These are phyloP conservation scores for Clivina fossor DNA, from an alignment of 2,888 invertebrate genomes.

Conservation along the genomic window DNA sequence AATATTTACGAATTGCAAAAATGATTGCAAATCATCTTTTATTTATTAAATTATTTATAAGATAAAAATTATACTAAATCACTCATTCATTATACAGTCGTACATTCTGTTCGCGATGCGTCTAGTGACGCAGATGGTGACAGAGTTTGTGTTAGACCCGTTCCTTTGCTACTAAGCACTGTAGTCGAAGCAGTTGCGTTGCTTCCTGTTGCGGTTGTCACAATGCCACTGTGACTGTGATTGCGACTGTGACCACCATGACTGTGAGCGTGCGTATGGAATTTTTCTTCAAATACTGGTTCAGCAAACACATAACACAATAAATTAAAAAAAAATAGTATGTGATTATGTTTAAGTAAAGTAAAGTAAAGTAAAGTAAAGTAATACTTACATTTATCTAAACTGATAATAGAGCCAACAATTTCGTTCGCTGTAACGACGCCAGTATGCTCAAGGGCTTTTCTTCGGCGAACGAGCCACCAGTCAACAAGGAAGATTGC, in stretches of 20 bases:
- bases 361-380: background rate
- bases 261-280: no score
- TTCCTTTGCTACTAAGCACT: constrained; percentile 12
- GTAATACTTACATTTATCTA: constrained; percentile 73
- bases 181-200: constrained; percentile 15
- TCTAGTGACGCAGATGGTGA: constrained; percentile 20
- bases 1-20: background rate
- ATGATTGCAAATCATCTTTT: background rate
- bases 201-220: constrained; percentile 11
- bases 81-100: constrained; percentile 29
- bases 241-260: no score
- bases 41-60: constrained; percentile 7
- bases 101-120: constrained; percentile 24
- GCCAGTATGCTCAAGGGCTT: constrained; percentile 64
- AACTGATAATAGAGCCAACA: constrained; percentile 80
- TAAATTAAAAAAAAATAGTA: constrained; percentile 5
- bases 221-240: constrained; percentile 5
- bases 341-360: constrained; percentile 1
- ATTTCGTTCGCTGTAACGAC: constrained; percentile 65
- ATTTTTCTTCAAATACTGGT: constrained; percentile 75
- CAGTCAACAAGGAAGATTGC: constrained; percentile 85
- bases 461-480: constrained; percentile 81
- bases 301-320: constrained; percentile 11
- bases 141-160: constrained; percentile 2
- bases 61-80: constrained; percentile 24